Evolutionary conservation across 2,888 invertebrate species (phyloP), one percentile per base, ranked within the genome.

Genomic region (Tiphia femorata): DNA sequence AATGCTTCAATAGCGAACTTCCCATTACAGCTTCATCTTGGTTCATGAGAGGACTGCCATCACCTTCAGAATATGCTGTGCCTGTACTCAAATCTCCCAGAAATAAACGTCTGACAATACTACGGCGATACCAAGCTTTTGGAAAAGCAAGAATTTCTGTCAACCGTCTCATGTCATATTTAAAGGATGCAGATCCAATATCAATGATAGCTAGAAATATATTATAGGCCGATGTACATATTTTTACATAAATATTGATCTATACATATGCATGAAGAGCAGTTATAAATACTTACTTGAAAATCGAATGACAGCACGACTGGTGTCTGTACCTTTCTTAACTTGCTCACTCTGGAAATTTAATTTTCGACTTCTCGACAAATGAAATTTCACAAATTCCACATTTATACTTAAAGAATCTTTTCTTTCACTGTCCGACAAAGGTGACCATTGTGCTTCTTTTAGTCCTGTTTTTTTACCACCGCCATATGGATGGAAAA

Each of bases 141-240:
- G 98, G 98, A 83, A 99, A 98, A 0, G 97, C 97, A 55, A 99
- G 86, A 77, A 99, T 97, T 86, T 99, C 99, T 0, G 96, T 94
- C 62, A 99, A 85, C 0, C 98, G 89, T 27, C 98, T 89, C 97
- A 99, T 98, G 83, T 99, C 98, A 84, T 98, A 99, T 81, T 98
- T 97, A 84, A 99, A 98, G 19, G 95, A 95, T 7, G 96, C 96
- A 17, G 95, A 95, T 19, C 97, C 97, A 70, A 97, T 95, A 85
- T 97, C 97, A 75, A 96, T 92, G 67, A 97, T 95, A 14, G 33
- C 33, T 33, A 8, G 14, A 33, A 33, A 2, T n/a, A 29, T n/a
- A 29, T 4, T 29, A 3, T 29, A 0, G 8, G 3, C 29, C 29
- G 7, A 2, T 29, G 3, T n/a, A n/a, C n/a, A 4, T 29, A 37